Conservation (phyloP, 2,888 invertebrate genomes). For the Drosophila pegasa region DNA sequence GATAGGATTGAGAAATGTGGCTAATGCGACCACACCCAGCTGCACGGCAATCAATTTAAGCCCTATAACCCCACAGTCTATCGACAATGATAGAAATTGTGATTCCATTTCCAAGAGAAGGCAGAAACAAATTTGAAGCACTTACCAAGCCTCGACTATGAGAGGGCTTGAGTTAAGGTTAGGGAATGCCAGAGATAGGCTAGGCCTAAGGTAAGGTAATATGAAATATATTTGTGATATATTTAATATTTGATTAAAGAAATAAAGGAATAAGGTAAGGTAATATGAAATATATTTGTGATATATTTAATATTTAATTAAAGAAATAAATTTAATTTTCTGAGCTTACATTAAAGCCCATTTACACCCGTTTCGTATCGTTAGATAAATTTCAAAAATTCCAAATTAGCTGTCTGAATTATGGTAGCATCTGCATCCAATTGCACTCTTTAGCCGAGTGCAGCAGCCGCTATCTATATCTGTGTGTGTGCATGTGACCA, state of each 20-base stretch:
- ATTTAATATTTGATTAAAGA: constrained; percentile 8
- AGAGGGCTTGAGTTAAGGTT: background rate
- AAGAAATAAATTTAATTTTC: background rate
- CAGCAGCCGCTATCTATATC: constrained; percentile 23
- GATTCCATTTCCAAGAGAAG: constrained; percentile 42
- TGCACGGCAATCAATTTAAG: constrained; percentile 42
- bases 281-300: background rate
- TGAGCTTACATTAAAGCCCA: constrained; percentile 15
- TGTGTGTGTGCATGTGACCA: constrained; percentile 16
- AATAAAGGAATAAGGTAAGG: background rate
- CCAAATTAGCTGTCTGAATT: constrained; percentile 71
- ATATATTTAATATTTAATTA: constrained; percentile 12
- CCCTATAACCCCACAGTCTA: constrained; percentile 17
- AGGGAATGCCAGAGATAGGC: background rate
- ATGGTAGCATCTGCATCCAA: constrained; percentile 75
- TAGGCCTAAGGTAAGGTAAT: background rate
- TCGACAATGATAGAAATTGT: constrained; percentile 39
- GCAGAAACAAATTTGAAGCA: constrained; percentile 45
- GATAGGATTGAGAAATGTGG: constrained; percentile 38
- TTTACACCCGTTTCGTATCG: constrained; percentile 32
- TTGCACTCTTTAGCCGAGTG: constrained; percentile 62
- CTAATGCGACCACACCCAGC: constrained; percentile 44
- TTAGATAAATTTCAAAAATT: constrained; percentile 71
- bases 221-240: background rate
- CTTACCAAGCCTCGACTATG: constrained; percentile 10